Evolutionary conservation across 2,888 invertebrate species (phyloP).

Genomic region (Ommatoiulus sabulosus): DNA sequence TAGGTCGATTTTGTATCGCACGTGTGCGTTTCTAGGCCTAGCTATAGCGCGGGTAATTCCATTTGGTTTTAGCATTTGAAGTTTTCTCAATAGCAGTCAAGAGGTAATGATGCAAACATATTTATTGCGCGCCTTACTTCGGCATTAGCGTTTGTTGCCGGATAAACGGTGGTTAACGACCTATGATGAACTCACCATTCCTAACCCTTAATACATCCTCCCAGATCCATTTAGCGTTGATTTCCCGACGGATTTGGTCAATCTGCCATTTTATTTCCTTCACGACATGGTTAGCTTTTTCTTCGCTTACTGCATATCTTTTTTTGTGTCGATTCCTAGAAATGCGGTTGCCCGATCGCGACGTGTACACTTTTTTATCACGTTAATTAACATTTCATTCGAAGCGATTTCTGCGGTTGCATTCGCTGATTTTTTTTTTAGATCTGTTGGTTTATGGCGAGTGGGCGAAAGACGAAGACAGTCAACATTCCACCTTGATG

Average conservation of each 20-base stretch:
- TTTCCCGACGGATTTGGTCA: constrained; percentile 43
- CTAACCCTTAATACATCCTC: constrained; percentile 43
- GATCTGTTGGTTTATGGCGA: not conserved
- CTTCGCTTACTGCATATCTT: not conserved
- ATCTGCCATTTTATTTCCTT: constrained; percentile 21
- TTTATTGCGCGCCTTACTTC: constrained; percentile 15
- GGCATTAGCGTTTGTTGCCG: constrained; percentile 40
- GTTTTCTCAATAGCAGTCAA: constrained; percentile 39
- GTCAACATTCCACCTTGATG: not conserved
- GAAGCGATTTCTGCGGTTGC: not conserved
- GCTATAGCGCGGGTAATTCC: not conserved
- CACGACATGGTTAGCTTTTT: not conserved
- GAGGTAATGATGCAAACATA: constrained; percentile 24
- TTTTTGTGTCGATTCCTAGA: not conserved
- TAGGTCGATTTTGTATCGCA: not conserved
- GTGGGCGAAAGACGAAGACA: not conserved
- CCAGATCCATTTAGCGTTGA: constrained; percentile 30
- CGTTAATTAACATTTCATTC: constrained; percentile 40
- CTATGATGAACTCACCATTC: constrained; percentile 40
- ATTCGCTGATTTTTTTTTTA: not conserved
- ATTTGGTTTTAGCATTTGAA: constrained; percentile 40
- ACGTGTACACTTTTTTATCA: not conserved
- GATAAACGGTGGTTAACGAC: constrained; percentile 43
- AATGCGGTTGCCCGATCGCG: not conserved
- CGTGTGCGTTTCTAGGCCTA: not conserved